Evolutionary conservation across 2,888 invertebrate species (phyloP).

Genomic region (Scaptomyza flava): DNA sequence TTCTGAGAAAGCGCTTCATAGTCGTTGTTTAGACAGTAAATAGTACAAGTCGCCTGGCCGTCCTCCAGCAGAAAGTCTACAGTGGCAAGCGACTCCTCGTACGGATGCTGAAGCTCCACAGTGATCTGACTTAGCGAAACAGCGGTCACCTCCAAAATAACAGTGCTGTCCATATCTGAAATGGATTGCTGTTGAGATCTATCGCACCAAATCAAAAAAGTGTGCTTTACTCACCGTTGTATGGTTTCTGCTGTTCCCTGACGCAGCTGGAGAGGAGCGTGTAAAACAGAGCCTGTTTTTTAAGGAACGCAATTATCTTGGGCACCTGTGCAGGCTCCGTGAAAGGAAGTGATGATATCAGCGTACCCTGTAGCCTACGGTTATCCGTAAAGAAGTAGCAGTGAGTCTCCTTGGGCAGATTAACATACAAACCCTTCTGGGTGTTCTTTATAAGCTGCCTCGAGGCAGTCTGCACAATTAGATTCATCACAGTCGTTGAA

Average conservation of each 20-base stretch:
- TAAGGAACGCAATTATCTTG: slow-evolving; percentile 91
- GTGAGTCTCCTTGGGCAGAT: slow-evolving; percentile 96
- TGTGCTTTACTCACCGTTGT: slow-evolving; percentile 86
- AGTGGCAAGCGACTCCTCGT: slow-evolving; percentile 96
- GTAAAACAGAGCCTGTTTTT: slow-evolving; percentile 97
- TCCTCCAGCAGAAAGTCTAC: slow-evolving; percentile 94
- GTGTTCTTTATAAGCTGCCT: slow-evolving; percentile 90
- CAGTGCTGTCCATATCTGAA: slow-evolving; percentile 84
- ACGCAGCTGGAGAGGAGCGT: slow-evolving; percentile 95
- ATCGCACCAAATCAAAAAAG: not conserved
- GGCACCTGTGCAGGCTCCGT: slow-evolving; percentile 97
- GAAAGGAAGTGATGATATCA: slow-evolving; percentile 91
- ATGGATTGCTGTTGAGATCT: not conserved
- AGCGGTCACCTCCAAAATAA: slow-evolving; percentile 97
- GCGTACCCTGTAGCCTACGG: slow-evolving; percentile 87
- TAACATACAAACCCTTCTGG: slow-evolving; percentile 93
- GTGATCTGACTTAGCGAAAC: slow-evolving; percentile 95
- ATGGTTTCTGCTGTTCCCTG: slow-evolving; percentile 89
- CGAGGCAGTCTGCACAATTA: slow-evolving; percentile 92
- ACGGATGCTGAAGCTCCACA: slow-evolving; percentile 95
- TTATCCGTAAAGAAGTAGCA: slow-evolving; percentile 96
- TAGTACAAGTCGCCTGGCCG: slow-evolving; percentile 90
- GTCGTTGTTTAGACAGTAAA: slow-evolving; percentile 87
- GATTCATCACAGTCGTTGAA: slow-evolving; percentile 81
- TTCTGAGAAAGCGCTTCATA: slow-evolving; percentile 84